These are phyloP conservation scores for Trichogramma dendrolimi DNA, from an alignment of 2,888 invertebrate genomes.

Conservation along the genomic window DNA sequence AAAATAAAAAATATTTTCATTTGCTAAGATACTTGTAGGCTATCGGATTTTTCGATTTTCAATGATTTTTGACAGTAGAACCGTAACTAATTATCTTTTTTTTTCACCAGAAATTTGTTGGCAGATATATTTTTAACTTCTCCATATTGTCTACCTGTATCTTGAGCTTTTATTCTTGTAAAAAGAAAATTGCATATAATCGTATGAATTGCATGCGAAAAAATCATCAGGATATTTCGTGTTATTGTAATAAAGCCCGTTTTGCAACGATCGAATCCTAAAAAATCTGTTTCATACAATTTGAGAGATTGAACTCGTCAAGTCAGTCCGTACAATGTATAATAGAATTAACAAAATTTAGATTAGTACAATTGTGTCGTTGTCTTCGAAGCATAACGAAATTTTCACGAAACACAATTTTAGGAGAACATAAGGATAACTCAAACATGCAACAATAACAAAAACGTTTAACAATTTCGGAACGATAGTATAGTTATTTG, in stretches of 20 bases:
- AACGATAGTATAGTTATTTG: background rate
- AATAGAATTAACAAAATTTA: no score
- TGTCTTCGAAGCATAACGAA: constrained; percentile 53
- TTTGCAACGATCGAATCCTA: constrained; percentile 2
- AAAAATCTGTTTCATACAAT: no score
- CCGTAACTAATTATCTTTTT: background rate
- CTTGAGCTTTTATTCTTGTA: constrained; percentile 3
- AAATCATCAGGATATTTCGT: constrained; percentile 12
- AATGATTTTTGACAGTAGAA: constrained; percentile 4
- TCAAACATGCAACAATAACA: constrained; percentile 51
- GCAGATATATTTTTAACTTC: constrained; percentile 9
- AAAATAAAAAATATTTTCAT: constrained; percentile 16
- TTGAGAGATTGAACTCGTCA: no score
- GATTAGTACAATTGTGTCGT: constrained; percentile 39
- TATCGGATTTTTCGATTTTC: constrained; percentile 6
- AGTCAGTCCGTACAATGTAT: no score
- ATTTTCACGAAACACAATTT: constrained; percentile 63
- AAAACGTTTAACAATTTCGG: constrained; percentile 20
- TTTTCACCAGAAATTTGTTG: background rate
- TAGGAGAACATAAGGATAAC: constrained; percentile 51
- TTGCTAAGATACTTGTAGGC: constrained; percentile 9
- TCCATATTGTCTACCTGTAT: constrained; percentile 7
- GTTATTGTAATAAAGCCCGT: constrained; percentile 13
- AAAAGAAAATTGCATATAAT: constrained; percentile 18
- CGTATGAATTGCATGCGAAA: constrained; percentile 20